Base-by-base conservation (phyloP, 2,797 vertebrate genomes). In the Molossus alvarezi region DNA sequence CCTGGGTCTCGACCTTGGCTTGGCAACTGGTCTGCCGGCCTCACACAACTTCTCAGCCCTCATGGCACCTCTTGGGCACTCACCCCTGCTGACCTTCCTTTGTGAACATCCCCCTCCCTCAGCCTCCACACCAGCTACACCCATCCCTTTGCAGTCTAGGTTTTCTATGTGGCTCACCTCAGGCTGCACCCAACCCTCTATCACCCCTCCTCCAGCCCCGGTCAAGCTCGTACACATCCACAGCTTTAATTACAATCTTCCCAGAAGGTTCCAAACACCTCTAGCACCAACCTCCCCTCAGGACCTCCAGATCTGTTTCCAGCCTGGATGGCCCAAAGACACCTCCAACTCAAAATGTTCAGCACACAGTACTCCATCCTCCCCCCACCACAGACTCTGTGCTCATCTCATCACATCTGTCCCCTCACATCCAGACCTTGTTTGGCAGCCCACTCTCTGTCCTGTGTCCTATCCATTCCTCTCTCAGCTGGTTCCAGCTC, bases 211-310 rank as follows among this genome's bases (percentile, higher is more conserved):
- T 45, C 48, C 41, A 3, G 11, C 17, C 82, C 95, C 57, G 15
- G 65, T 76, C 95, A 92, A 93, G 94, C 91, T 55, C 11, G 3
- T 8, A 23, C 94, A 76, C 29, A 84, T 37, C 73, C 77, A 58
- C 12, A 6, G 2, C n/a, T 80, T 17, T 67, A 57, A 90, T 93
- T 60, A 23, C n/a, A 37, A 3, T 14, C 75, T 48, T 75, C 57
- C 6, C 69, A 45, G 89, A 27, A 33, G 33, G 33, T 3, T 33
- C 33, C 33, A 33, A 33, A 33, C 33, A 33, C 33, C 33, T 33
- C 51, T n/a, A n/a, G 33, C 25, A 14, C 75, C 13, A 15, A 3
- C 11, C 53, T 79, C 48, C 81, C 15, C 27, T 64, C 1, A 1
- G 67, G 57, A 58, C 57, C 75, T 85, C 25, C 27, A 48, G 62